Evolutionary conservation across 2,797 vertebrate genomes (phyloP).

Genomic region (Acridotheres tristis): DNA sequence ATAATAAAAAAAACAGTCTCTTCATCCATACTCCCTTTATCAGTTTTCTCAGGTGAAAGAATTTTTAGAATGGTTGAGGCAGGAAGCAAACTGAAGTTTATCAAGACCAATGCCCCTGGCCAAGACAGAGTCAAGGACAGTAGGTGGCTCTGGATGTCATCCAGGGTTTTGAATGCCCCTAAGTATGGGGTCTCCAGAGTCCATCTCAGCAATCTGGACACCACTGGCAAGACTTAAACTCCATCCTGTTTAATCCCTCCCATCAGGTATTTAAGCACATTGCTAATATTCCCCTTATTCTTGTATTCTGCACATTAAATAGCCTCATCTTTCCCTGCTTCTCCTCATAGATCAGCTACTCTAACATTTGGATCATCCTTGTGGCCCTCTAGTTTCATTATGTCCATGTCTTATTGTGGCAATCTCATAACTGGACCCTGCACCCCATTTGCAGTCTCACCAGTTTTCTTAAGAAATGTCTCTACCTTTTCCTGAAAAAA

Average conservation of each 20-base stretch:
- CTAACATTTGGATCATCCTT: neutral
- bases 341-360: neutral
- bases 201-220: neutral
- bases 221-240: neutral
- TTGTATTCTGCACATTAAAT: neutral
- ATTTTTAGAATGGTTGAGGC: neutral
- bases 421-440: neutral
- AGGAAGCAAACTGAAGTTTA: neutral
- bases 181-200: neutral
- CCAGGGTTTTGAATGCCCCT: neutral
- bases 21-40: neutral
- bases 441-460: neutral
- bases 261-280: neutral
- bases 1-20: neutral
- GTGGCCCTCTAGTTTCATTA: neutral
- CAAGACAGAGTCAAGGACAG: neutral
- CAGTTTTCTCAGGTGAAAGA: neutral
- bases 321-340: neutral
- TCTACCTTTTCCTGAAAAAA: neutral
- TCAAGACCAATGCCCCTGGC: neutral
- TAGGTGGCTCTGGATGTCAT: neutral
- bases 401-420: neutral
- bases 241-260: neutral
- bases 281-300: neutral
- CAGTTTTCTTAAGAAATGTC: neutral